These are phyloP conservation scores for Danio kyathit DNA, from an alignment of 2,797 vertebrate genomes.

Conservation along the genomic window DNA sequence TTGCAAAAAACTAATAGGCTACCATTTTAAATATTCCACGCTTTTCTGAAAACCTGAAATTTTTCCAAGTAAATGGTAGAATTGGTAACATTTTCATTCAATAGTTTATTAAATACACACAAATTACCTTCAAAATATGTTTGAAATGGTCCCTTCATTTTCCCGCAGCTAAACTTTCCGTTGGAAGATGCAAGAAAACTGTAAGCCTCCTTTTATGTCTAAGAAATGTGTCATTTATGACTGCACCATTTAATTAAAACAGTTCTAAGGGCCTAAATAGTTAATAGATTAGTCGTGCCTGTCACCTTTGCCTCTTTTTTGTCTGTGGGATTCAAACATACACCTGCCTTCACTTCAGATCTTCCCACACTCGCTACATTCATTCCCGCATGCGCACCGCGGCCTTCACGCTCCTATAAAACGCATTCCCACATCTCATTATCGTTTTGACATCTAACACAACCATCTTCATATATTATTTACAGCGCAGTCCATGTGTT, in stretches of 20 bases:
- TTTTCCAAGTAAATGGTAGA: too few relatives aligned
- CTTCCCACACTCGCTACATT: background rate
- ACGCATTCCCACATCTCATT: conserved; percentile 14
- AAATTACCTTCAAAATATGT: too few relatives aligned
- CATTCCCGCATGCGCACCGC: background rate
- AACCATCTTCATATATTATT: conserved; percentile 30
- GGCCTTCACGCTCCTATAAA: background rate
- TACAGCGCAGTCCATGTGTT: conserved; percentile 1
- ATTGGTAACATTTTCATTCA: too few relatives aligned
- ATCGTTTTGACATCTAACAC: conserved; percentile 16
- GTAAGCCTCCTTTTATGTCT: background rate
- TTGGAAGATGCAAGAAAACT: background rate
- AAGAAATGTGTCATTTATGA: background rate
- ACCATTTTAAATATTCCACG: too few relatives aligned
- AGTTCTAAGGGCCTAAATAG: background rate
- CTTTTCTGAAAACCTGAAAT: too few relatives aligned
- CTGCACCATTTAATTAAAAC: background rate
- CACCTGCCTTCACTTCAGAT: conserved; percentile 21
- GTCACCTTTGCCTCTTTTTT: background rate
- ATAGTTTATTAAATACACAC: too few relatives aligned
- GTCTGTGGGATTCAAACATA: background rate
- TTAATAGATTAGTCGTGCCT: background rate
- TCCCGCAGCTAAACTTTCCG: too few relatives aligned
- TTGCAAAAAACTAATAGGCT: too few relatives aligned
- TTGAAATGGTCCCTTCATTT: too few relatives aligned